Evolutionary conservation across 2,113 vertebrate species (phyloP).

Genomic region (Esox niger): DNA sequence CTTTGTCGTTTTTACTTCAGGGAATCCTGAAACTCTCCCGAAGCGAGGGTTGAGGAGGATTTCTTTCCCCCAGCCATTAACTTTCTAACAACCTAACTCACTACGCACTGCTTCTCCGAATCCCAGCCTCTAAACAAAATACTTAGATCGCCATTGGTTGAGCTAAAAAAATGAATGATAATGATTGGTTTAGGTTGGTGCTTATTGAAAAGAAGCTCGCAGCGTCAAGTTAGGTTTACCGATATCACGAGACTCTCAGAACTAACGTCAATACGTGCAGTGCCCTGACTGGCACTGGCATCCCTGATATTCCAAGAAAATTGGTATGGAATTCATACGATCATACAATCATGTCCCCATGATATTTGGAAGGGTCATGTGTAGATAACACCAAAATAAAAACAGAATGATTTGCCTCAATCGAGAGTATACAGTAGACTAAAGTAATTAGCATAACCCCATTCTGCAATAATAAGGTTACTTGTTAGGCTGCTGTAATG

Average conservation of each 20-base stretch:
- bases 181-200: constrained; percentile 53
- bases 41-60: constrained; percentile 80
- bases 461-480: too few relatives aligned
- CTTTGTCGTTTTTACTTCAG: constrained; percentile 75
- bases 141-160: constrained; percentile 52
- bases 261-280: constrained; percentile 72
- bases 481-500: too few relatives aligned
- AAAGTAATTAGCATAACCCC: too few relatives aligned
- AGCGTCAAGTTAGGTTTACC: constrained; percentile 81
- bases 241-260: constrained; percentile 72
- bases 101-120: constrained; percentile 75
- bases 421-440: too few relatives aligned
- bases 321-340: not conserved
- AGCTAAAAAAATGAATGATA: not conserved
- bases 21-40: constrained; percentile 83
- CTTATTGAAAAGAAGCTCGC: constrained; percentile 55
- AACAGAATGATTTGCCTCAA: too few relatives aligned
- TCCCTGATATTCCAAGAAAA: not conserved
- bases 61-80: constrained; percentile 94
- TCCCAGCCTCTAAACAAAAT: constrained; percentile 58
- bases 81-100: constrained; percentile 96
- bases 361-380: not conserved
- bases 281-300: constrained; percentile 53
- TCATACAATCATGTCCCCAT: not conserved
- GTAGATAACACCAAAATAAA: too few relatives aligned